Evolutionary conservation across 2,113 vertebrate genomes (phyloP), one percentile per base, ranked within the genome.

Genomic region (Callionymus lyra): DNA sequence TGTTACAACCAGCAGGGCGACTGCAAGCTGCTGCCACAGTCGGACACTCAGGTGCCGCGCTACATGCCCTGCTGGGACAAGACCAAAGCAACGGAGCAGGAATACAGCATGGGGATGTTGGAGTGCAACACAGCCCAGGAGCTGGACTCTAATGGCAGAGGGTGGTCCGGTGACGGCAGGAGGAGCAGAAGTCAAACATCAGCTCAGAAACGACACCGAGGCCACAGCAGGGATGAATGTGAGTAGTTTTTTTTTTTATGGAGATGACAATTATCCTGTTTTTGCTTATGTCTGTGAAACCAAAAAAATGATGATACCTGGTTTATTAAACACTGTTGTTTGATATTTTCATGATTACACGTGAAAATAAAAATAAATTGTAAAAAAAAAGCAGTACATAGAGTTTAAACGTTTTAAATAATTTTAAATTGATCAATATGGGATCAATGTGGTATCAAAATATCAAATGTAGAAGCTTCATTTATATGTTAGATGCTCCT

Each of bases 31-130:
- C 72, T 91, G 15, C 88, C 89, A 2, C 92, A 91, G 61, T 86
- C 86, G 5, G 91, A 92, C n/a, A 86, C 89, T 11, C 93, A 89
- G 60, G 92, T 97, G 45, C 94, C 94, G 14, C 90, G 88, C 39
- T 98, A 98, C 53, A 79, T 92, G 2, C 90, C 88, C 6, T 84
- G 81, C 56, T 94, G 92, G 90, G 73, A 87, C 55, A 74, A 69
- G 19, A 82, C 74, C 41, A 79, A 50, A 16, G 53, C 81, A 1
- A 44, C 80, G 1, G 63, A 61, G 12, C 73, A 89, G 38, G 84
- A 83, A 49, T 89, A 84, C 41, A 60, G 83, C 10, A 77, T 86
- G 35, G 70, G 71, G 53, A 84, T 91, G 74, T 49, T 94, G 76
- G 83, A 86, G 53, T 76, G 79, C 49, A 85, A 59, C 38, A 71